A percentile compares a stretch with the other conserved stretches of the same genome.
phyloP scores from a whole-genome alignment of 2,888 invertebrate species.

The Embidobia sp. region DNA sequence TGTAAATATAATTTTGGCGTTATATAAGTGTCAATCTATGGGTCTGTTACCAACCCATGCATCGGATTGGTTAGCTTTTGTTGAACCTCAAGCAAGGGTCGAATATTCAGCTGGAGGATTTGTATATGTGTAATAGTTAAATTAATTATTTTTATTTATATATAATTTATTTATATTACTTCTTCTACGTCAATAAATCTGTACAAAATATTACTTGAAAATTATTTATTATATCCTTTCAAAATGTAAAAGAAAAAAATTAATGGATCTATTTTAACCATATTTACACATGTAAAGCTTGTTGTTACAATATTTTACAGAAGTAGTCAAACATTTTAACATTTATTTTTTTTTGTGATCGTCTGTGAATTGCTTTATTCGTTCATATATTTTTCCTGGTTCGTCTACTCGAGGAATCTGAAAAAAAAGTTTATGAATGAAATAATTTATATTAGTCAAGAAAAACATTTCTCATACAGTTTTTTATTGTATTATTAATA shows the following conservation, averaged over 20 bases:
- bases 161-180: constrained; percentile 21
- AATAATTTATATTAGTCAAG: too few relatives aligned
- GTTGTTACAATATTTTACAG: constrained; percentile 7
- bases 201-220: not conserved
- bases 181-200: constrained; percentile 16
- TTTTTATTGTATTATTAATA: too few relatives aligned
- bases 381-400: constrained; percentile 87
- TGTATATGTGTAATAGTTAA: constrained; percentile 74
- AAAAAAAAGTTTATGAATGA: constrained; percentile 58
- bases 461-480: too few relatives aligned
- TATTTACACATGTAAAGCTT: constrained; percentile 21
- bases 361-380: constrained; percentile 87
- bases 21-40: constrained; percentile 99
- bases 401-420: constrained; percentile 94
- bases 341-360: constrained; percentile 84
- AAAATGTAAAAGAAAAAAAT: constrained; percentile 9
- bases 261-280: not conserved
- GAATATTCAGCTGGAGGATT: constrained; percentile 93
- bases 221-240: not conserved
- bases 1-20: constrained; percentile 93
- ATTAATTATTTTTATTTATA: not conserved
- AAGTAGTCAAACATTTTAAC: not conserved
- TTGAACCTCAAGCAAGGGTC: constrained; percentile 92
- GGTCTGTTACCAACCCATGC: constrained; percentile 97
- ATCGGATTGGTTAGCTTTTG: constrained; percentile 99